Evolutionary conservation across 2,797 vertebrate genomes (phyloP).

Genomic region (Alectoris magna): DNA sequence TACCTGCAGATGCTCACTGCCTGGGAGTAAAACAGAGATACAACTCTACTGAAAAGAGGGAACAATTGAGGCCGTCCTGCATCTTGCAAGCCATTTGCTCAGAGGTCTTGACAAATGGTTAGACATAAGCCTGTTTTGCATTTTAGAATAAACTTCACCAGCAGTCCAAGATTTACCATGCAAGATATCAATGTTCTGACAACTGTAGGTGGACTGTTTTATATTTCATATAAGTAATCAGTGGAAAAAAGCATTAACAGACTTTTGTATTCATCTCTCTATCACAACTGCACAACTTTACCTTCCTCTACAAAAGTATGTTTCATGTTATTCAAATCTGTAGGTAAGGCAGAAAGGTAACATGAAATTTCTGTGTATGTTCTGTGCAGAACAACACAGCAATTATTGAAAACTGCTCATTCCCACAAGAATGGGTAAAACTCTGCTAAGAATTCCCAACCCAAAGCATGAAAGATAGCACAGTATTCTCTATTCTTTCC

Average conservation of each 20-base stretch:
- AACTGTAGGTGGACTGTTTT: not conserved
- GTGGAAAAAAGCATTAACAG: not conserved
- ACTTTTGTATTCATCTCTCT: not conserved
- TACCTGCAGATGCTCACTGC: not conserved
- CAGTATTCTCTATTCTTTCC: not conserved
- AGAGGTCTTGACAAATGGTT: not conserved
- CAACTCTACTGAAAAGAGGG: not conserved
- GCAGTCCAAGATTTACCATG: not conserved
- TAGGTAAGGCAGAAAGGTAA: not conserved
- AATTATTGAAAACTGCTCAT: not conserved
- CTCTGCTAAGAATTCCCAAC: not conserved
- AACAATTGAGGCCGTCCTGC: not conserved
- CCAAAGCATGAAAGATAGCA: not conserved
- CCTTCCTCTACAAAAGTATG: not conserved
- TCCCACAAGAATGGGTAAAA: not conserved
- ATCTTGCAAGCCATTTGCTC: not conserved
- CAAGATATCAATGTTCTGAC: not conserved
- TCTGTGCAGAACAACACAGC: not conserved
- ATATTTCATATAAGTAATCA: not conserved
- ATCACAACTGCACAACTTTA: not conserved
- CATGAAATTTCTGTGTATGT: not conserved
- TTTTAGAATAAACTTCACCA: not conserved
- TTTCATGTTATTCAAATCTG: conserved; percentile 4
- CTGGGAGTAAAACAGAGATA: not conserved
- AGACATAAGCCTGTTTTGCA: not conserved